Evolutionary conservation across 2,888 invertebrate genomes (phyloP), one percentile per base, ranked within the genome.

Genomic region (Aspidapion aeneum): DNA sequence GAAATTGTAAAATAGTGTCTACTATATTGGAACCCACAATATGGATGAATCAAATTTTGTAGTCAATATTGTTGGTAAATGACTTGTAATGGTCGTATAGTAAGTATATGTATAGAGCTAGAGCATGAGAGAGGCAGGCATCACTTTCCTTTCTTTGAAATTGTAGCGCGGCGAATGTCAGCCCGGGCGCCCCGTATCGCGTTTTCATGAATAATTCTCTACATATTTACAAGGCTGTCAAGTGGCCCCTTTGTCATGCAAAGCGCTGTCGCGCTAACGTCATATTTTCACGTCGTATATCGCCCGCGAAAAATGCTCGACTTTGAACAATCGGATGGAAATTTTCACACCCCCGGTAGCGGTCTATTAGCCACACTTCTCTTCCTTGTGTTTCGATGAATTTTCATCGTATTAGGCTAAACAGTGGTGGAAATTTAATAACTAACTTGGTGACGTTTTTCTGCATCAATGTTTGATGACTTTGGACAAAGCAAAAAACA

Each of bases 211-310:
- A 80, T 80, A 80, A 80, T 80, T 80, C 80, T 77, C 76, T 78
- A 79, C 79, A 79, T 80, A 80, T 80, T 80, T 80, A 80, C 79
- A 76, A 77, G 77, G 77, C 79, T 79, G 80, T 80, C 80, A 79
- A 79, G 80, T 75, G 75, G 77, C 75, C 78, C n/a, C 80, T 80
- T 80, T 80, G 80, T 80, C 78, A 80, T 80, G 80, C 78, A 80
- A 80, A 80, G 78, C 74, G 77, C 78, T 79, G 80, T 80, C 80
- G 79, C 79, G 75, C 60, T 52, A 69, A 78, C 78, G 79, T 79
- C 79, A 79, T n/a, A n/a, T 79, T 79, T 79, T 79, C 79, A 78
- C 78, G 77, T 77, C 76, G 77, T 52, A 72, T 70, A 68, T 74
- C 72, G 77, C 77, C 77, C 72, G 76, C 77, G 76, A 79, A 78